phyloP scores from a whole-genome alignment of 2,797 vertebrate genomes.

The Spheniscus humboldti region DNA sequence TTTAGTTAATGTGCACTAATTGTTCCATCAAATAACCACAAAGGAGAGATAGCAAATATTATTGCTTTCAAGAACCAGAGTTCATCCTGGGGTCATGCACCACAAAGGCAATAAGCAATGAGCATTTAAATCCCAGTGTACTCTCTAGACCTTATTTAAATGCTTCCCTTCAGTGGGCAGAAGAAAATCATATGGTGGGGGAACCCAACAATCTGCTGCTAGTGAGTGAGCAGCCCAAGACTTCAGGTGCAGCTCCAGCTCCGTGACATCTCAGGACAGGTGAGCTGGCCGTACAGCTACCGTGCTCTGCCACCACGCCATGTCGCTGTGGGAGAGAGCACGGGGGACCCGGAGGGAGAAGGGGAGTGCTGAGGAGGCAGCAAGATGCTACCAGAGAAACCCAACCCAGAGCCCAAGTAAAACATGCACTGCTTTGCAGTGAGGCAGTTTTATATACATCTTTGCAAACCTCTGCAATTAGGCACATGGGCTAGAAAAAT shows the following conservation, averaged over 20 bases:
- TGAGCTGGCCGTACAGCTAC: background rate
- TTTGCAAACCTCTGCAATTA: background rate
- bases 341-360: accelerated
- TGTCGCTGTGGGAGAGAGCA: background rate
- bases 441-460: background rate
- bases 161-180: background rate
- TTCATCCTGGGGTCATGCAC: background rate
- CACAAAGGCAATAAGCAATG: background rate
- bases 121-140: background rate
- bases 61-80: background rate
- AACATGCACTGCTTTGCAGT: background rate
- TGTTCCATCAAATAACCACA: constrained; percentile 18
- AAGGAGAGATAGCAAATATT: background rate
- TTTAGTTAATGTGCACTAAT: constrained; percentile 3
- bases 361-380: background rate
- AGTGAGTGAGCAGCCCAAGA: background rate
- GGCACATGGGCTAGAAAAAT: background rate
- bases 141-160: background rate
- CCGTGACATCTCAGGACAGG: background rate
- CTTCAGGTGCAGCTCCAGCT: background rate
- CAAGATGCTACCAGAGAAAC: background rate
- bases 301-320: accelerated
- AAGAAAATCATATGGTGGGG: background rate
- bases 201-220: background rate
- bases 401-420: background rate